These are phyloP conservation scores for Homarus americanus DNA, from an alignment of 1,140 invertebrate genomes.

Conservation along the genomic window DNA sequence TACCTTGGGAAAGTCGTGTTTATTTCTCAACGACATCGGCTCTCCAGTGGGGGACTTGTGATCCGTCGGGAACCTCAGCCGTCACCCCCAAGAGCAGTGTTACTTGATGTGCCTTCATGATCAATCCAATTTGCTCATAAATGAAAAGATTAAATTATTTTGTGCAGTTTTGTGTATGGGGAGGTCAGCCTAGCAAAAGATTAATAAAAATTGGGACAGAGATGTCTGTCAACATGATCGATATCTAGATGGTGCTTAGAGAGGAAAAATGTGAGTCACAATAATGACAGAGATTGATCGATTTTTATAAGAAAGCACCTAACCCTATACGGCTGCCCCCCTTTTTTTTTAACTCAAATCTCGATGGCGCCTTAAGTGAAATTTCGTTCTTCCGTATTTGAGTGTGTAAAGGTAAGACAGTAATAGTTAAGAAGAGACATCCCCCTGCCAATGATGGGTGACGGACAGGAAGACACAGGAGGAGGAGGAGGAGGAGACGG, in stretches of 20 bases:
- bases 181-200: background rate
- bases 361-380: slow-evolving; percentile 67
- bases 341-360: background rate
- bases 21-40: slow-evolving; percentile 14
- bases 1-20: slow-evolving; percentile 44
- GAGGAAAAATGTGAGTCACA: slow-evolving; percentile 2
- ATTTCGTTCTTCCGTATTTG: slow-evolving; percentile 62
- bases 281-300: slow-evolving; percentile 7
- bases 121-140: slow-evolving; percentile 37
- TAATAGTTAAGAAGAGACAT: slow-evolving; percentile 6
- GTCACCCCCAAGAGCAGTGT: slow-evolving; percentile 3
- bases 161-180: slow-evolving; percentile 10
- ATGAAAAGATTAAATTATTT: slow-evolving; percentile 29
- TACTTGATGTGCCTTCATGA: slow-evolving; percentile 33
- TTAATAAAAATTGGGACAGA: background rate
- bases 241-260: slow-evolving; percentile 15
- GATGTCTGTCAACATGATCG: slow-evolving; percentile 25
- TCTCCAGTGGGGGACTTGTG: slow-evolving; percentile 31
- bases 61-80: slow-evolving; percentile 19
- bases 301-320: background rate
- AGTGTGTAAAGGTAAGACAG: slow-evolving; percentile 41
- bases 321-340: slow-evolving; percentile 8
- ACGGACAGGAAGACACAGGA: slow-evolving; percentile 49
- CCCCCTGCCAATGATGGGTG: slow-evolving; percentile 61
- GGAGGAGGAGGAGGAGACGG: slow-evolving; percentile 50